Conservation (phyloP, 2,797 vertebrate species). For the Anomalospiza imberbis region DNA sequence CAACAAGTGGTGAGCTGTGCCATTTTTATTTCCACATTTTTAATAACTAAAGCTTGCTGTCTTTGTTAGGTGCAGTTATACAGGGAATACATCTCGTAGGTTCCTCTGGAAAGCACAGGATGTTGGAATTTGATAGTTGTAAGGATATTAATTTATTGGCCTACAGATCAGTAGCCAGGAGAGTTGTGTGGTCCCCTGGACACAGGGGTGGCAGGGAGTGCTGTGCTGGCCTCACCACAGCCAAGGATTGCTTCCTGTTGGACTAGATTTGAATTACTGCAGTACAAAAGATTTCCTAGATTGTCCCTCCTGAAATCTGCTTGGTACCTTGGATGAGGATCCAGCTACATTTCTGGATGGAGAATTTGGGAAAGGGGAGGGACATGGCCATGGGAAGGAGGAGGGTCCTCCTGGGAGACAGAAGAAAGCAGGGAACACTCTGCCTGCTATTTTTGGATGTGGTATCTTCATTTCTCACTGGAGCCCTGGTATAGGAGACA, state of each 20-base stretch:
- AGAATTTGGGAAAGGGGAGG: not conserved
- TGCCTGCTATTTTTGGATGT: not conserved
- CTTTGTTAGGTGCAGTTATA: not conserved
- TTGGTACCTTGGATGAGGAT: not conserved
- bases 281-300: not conserved
- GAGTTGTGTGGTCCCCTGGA: too few relatives aligned
- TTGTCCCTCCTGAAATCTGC: not conserved
- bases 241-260: not conserved
- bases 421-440: not conserved
- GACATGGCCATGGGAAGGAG: rapidly evolving
- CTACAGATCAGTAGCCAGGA: not conserved
- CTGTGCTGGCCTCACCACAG: not conserved
- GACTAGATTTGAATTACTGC: not conserved
- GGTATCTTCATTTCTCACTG: not conserved
- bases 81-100: not conserved
- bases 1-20: constrained; percentile 91
- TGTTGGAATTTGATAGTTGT: not conserved
- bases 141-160: not conserved
- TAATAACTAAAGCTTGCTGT: not conserved
- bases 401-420: not conserved
- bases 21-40: not conserved
- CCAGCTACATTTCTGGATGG: not conserved
- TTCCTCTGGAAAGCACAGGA: not conserved
- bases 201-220: not conserved
- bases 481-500: not conserved